A percentile compares a stretch with the other conserved stretches of the same genome.
phyloP scores from a whole-genome alignment of 1,140 invertebrate genomes.

The Rhopalosiphum padi region DNA sequence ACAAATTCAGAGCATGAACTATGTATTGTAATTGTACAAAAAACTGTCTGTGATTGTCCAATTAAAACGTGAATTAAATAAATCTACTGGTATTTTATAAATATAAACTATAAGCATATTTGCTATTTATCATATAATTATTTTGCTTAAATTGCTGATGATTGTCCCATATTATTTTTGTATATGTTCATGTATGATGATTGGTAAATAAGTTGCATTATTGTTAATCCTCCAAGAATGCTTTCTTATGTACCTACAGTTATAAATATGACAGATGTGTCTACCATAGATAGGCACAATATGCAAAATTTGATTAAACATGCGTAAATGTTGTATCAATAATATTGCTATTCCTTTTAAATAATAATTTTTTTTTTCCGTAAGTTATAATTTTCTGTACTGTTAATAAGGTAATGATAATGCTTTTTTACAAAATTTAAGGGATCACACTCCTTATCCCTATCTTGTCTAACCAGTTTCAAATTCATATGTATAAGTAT shows the following conservation, averaged over 20 bases:
- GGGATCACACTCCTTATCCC: not conserved
- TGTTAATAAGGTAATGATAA: not conserved
- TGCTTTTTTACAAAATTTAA: not conserved
- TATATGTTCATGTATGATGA: not conserved
- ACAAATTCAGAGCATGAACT: slow-evolving; percentile 16
- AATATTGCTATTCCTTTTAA: not conserved
- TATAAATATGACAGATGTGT: not conserved
- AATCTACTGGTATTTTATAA: not conserved
- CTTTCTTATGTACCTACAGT: not conserved
- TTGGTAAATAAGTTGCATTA: not conserved
- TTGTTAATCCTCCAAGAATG: not conserved
- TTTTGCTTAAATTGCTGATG: slow-evolving; percentile 18
- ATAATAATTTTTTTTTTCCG: not conserved
- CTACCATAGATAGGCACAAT: not conserved
- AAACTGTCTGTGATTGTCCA: slow-evolving; percentile 25
- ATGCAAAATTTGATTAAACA: not conserved
- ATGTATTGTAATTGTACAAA: slow-evolving; percentile 34
- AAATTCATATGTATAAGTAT: not conserved
- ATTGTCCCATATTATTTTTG: slow-evolving; percentile 2
- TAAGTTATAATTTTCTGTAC: not conserved
- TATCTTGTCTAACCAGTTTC: not conserved
- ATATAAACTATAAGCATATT: not conserved
- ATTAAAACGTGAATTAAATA: not conserved
- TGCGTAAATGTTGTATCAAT: not conserved
- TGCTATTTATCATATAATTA: slow-evolving; percentile 15